Evolutionary conservation across 2,888 invertebrate species (phyloP).

Genomic region (Pollenia labialis): DNA sequence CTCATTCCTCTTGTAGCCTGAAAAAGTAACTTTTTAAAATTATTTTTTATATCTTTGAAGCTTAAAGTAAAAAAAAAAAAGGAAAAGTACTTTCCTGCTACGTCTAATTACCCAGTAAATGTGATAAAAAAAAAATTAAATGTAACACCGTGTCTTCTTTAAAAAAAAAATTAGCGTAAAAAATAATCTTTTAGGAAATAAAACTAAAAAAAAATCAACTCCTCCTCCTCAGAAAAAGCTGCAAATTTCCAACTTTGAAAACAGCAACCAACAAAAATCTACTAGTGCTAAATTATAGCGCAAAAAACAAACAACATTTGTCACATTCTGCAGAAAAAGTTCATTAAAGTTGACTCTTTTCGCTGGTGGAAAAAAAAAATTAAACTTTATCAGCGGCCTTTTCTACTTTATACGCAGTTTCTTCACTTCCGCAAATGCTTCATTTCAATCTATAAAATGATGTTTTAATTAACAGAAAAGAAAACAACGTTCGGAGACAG

Average conservation of each 20-base stretch:
- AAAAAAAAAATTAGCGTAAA: not conserved
- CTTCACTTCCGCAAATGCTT: slow-evolving; percentile 59
- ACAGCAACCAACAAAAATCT: slow-evolving; percentile 22
- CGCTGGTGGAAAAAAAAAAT: not conserved
- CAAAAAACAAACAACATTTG: slow-evolving; percentile 33
- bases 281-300: slow-evolving; percentile 10
- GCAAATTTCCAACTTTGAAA: slow-evolving; percentile 27
- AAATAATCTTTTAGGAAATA: not conserved
- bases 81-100: slow-evolving; percentile 49
- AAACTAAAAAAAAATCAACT: not conserved
- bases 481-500: not conserved
- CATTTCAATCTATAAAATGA: slow-evolving; percentile 58
- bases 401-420: slow-evolving; percentile 52
- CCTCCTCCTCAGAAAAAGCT: slow-evolving; percentile 30
- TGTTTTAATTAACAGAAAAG: slow-evolving; percentile 59
- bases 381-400: slow-evolving; percentile 59
- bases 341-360: slow-evolving; percentile 20
- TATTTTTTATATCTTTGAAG: slow-evolving; percentile 10
- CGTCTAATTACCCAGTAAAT: slow-evolving; percentile 71
- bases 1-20: not conserved
- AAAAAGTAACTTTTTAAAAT: slow-evolving; percentile 14
- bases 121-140: slow-evolving; percentile 50
- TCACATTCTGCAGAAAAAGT: slow-evolving; percentile 53
- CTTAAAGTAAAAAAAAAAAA: slow-evolving; percentile 15
- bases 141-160: slow-evolving; percentile 7